Evolutionary conservation across 2,888 invertebrate species (phyloP).

Genomic region (Parnassius apollo): DNA sequence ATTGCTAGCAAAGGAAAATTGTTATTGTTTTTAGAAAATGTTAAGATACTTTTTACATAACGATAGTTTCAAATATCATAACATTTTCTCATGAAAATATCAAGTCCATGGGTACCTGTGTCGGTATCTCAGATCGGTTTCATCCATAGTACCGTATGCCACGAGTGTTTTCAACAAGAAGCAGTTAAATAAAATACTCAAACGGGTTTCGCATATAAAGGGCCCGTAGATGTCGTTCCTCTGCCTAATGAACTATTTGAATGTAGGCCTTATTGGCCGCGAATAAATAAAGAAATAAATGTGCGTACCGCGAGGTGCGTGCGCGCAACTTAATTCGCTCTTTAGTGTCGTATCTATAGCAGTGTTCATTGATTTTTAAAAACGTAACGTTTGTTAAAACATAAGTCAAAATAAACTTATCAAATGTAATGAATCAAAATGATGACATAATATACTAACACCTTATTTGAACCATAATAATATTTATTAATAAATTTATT

Average conservation of each 20-base stretch:
- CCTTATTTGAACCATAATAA: too few species aligned
- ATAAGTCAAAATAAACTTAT: too few species aligned
- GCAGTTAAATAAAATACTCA: conserved; percentile 58
- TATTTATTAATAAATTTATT: too few species aligned
- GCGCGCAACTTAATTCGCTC: conserved; percentile 66
- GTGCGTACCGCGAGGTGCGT: conserved; percentile 53
- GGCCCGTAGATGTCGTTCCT: conserved; percentile 54
- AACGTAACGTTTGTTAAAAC: too few species aligned
- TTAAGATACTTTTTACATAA: too few species aligned
- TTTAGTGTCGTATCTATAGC: conserved; percentile 55
- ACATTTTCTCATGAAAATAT: too few species aligned
- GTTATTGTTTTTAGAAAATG: too few species aligned
- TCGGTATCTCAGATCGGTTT: conserved; percentile 20
- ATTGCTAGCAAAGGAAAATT: too few species aligned
- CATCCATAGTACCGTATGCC: conserved; percentile 39
- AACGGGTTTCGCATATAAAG: conserved; percentile 68
- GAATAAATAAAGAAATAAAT: conserved; percentile 74
- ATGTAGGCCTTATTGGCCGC: conserved; percentile 72
- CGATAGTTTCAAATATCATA: too few species aligned
- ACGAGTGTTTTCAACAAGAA: conserved; percentile 54
- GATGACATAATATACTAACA: too few species aligned
- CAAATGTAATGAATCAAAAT: too few species aligned
- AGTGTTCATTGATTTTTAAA: conserved; percentile 5
- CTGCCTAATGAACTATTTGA: conserved; percentile 76
- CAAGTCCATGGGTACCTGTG: too few species aligned